Evolutionary conservation across 2,113 vertebrate species (phyloP).

Genomic region (Urocitellus parryii): DNA sequence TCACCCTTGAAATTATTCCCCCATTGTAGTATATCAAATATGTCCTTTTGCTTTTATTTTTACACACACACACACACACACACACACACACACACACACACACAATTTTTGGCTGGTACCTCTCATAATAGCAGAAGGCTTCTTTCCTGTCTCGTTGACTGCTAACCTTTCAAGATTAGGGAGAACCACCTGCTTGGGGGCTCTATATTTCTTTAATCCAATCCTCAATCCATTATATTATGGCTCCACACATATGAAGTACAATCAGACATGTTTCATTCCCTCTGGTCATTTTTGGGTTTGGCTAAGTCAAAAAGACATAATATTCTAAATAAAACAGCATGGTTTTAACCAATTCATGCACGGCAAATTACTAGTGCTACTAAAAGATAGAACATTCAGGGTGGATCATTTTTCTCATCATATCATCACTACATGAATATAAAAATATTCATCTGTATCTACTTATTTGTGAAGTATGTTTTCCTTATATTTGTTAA

Average conservation of each 20-base stretch:
- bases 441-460: conserved; percentile 34
- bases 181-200: neutral
- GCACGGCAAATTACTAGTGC: neutral
- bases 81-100: neutral
- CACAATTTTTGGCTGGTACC: neutral
- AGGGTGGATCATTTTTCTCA: neutral
- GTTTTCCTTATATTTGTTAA: neutral
- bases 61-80: neutral
- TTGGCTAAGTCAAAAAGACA: conserved; percentile 25
- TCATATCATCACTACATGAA: neutral
- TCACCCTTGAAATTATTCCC: conserved; percentile 39
- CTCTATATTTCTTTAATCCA: neutral
- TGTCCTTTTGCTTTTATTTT: neutral
- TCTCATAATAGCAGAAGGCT: neutral
- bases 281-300: neutral
- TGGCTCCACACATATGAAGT: neutral
- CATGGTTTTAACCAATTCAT: conserved; percentile 22
- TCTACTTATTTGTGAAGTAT: neutral
- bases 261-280: neutral
- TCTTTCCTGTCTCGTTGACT: neutral
- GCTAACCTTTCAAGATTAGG: neutral
- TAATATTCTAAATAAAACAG: conserved; percentile 27
- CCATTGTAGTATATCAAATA: neutral
- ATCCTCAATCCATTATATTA: neutral
- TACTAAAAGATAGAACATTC: conserved; percentile 48